Percentiles rank a stretch among this genome's conserved stretches.
phyloP scores from a whole-genome alignment of 2,888 invertebrate genomes.

The Julus scandinavius region DNA sequence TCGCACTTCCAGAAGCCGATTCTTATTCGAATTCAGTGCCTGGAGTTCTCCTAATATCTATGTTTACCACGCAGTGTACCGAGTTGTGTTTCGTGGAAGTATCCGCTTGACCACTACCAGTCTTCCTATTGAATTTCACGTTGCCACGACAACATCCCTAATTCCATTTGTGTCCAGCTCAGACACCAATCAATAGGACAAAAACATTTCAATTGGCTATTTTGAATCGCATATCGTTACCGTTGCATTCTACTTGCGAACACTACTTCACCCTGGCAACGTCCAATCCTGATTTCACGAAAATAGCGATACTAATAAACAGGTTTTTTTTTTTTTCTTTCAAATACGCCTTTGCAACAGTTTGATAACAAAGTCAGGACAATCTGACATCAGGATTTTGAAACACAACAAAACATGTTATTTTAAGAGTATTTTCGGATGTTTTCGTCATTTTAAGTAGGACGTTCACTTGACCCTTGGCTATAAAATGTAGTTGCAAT shows the following conservation, averaged over 20 bases:
- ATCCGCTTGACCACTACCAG: conserved; percentile 42
- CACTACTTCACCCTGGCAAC: background rate
- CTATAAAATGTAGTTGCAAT: background rate
- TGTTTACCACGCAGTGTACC: background rate
- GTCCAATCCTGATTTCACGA: background rate
- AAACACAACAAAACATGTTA: background rate
- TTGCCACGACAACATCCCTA: conserved; percentile 24
- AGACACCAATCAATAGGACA: conserved; percentile 42
- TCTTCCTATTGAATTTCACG: conserved; percentile 29
- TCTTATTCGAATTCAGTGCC: background rate
- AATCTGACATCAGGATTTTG: background rate
- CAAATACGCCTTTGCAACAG: background rate
- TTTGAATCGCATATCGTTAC: conserved; percentile 39
- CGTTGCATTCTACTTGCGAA: background rate
- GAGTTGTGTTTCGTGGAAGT: background rate
- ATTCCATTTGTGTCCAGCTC: conserved; percentile 39
- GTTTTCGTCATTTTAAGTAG: background rate
- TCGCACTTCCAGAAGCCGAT: background rate
- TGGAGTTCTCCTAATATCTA: background rate
- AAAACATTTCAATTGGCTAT: conserved; percentile 36
- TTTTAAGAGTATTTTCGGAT: background rate
- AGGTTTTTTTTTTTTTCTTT: background rate
- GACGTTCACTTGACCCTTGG: no score
- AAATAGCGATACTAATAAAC: background rate
- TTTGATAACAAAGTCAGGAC: background rate